Evolutionary conservation across 2,797 vertebrate species (phyloP).

Genomic region (Aeoliscus strigatus): DNA sequence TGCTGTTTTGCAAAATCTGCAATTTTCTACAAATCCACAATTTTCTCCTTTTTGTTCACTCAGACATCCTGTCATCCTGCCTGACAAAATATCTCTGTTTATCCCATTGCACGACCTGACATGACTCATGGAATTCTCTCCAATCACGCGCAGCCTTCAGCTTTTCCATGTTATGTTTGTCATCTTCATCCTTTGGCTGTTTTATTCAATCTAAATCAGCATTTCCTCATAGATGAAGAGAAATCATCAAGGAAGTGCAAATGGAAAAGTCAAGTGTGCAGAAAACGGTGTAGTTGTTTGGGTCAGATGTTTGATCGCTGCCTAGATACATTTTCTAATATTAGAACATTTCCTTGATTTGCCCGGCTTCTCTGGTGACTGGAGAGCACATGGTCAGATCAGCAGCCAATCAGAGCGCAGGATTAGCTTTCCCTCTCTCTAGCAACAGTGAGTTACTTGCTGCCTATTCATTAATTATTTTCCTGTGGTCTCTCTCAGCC

Average conservation of each 20-base stretch:
- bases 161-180: constrained; percentile 31
- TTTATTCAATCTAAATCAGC: constrained; percentile 6
- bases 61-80: constrained; percentile 14
- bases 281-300: constrained; percentile 48
- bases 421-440: constrained; percentile 75
- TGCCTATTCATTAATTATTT: constrained; percentile 79
- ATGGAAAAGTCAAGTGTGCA: constrained; percentile 19
- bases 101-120: constrained; percentile 30
- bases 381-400: constrained; percentile 70
- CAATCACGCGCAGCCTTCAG: constrained; percentile 30
- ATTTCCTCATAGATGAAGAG: constrained; percentile 5
- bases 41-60: not conserved
- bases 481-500: constrained; percentile 64
- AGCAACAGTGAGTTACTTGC: constrained; percentile 80
- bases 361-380: constrained; percentile 76
- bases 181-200: constrained; percentile 9
- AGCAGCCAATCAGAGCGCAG: constrained; percentile 68
- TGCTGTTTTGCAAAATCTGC: no score
- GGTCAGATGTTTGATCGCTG: constrained; percentile 71
- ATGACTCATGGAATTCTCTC: constrained; percentile 44
- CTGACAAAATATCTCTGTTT: constrained; percentile 29
- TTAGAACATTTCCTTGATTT: constrained; percentile 83
- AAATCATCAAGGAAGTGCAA: not conserved
- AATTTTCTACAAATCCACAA: no score
- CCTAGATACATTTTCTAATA: constrained; percentile 84